Evolutionary conservation across 2,113 vertebrate species (phyloP), one percentile per base, ranked within the genome.

Genomic region (Microtus pennsylvanicus): DNA sequence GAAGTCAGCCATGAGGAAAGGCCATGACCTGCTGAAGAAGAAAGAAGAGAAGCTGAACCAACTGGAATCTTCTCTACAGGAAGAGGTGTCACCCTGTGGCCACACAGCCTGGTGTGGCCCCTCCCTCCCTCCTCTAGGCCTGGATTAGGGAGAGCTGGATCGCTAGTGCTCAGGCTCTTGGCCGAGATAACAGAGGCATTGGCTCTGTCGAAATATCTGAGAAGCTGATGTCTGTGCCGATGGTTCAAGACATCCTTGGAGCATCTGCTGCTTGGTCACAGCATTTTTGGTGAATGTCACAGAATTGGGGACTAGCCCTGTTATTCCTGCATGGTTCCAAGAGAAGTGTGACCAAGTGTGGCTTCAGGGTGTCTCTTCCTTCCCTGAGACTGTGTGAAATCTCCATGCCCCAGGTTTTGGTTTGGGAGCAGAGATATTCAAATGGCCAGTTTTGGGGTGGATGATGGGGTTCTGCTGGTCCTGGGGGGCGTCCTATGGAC

Each of bases 11-110:
- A 98, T 99, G 97, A 96, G 97, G 96, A 99, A 98, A 85, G 99
- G 99, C 7, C 98, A 98, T 8, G 89, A 93, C 35, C 98, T 99
- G 42, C 98, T 99, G 91, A 98, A 94, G 96, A 98, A 98, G 98
- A 99, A 99, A 50, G 99, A 99, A 83, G 98, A 99, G 96, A 98
- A 98, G 33, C 99, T 99, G 16, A 98, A 93, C 90, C 99, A 99
- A 98, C 97, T 99, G 87, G 99, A 99, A 98, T 98, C 97, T 65
- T 99, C 99, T 0, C 97, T 99, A 70, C 96, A 95, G 83, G 99
- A 99, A 42, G 99, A 99, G 99, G 99, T 99, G 58, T 91, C 0
- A 13, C 1, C 5, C 33, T 2, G 21, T 30, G 77, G 69, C 24
- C 75, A 16, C 3, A 10, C 7, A 24, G 67, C 45, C 77, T 14